These are phyloP conservation scores for Galleria mellonella DNA, from an alignment of 1,140 invertebrate species.

Conservation along the genomic window DNA sequence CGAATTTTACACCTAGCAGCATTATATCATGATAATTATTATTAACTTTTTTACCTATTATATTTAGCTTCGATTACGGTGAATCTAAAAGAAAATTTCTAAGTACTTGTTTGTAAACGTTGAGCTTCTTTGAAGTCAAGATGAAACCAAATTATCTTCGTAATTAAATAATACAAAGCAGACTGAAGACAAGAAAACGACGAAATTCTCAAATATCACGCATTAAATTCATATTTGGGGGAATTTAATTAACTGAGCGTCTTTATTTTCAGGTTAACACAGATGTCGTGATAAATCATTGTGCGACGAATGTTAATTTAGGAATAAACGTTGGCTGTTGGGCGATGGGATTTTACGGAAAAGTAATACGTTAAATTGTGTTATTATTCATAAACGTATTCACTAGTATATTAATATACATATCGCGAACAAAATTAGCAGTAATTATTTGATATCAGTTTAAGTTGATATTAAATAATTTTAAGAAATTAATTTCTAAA, in stretches of 20 bases:
- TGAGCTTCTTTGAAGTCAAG: conserved; percentile 3
- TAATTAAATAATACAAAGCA: conserved; percentile 10
- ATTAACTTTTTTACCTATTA: no score
- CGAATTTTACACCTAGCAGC: no score
- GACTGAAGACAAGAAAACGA: neutral
- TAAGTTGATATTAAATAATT: no score
- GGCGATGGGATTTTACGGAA: conserved; percentile 55
- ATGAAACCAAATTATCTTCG: conserved; percentile 4
- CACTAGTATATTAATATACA: no score
- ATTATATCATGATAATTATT: no score
- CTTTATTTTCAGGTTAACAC: conserved; percentile 49
- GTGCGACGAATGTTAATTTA: conserved; percentile 59
- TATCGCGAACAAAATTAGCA: no score
- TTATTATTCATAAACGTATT: no score
- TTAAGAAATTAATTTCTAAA: no score
- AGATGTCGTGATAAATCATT: conserved; percentile 59
- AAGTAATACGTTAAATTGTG: conserved; percentile 37
- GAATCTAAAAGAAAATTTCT: no score
- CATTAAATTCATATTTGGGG: conserved; percentile 2
- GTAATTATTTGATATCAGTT: no score
- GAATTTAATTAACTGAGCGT: conserved; percentile 9
- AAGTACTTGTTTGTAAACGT: neutral
- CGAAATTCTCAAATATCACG: conserved; percentile 3
- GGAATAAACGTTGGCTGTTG: conserved; percentile 41
- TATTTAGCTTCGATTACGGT: no score